phyloP scores from a whole-genome alignment of 92 coral and sea anemone genomes.

The Zoanthus sansibaricus region DNA sequence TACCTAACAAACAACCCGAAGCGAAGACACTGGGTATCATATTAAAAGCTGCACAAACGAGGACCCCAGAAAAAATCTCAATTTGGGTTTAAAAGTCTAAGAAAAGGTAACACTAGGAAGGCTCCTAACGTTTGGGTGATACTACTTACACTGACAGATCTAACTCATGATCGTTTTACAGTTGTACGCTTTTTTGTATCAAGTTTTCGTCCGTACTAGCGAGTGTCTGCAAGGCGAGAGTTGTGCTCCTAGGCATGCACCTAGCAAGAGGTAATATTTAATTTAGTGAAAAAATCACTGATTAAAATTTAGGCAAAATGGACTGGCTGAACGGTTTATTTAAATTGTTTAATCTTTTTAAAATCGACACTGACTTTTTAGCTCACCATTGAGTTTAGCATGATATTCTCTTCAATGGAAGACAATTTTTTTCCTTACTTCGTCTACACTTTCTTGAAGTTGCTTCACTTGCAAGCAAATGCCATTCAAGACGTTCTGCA shows the following conservation, averaged over 20 bases:
- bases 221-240: background rate
- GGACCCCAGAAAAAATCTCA: background rate
- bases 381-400: background rate
- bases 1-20: background rate
- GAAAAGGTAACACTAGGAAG: background rate
- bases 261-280: too few species aligned
- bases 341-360: background rate
- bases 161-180: background rate
- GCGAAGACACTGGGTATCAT: background rate
- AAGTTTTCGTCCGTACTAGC: background rate
- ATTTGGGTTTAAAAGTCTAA: background rate
- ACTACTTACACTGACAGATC: background rate
- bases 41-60: background rate
- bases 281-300: background rate
- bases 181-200: background rate
- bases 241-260: background rate
- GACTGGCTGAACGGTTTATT: background rate
- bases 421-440: background rate
- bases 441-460: background rate
- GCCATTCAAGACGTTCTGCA: background rate
- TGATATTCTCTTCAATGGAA: background rate
- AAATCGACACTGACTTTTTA: background rate
- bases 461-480: background rate
- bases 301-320: background rate
- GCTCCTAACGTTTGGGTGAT: background rate